Evolutionary conservation across 2,888 invertebrate genomes (phyloP).

Genomic region (Gonocerus acuteangulatus): DNA sequence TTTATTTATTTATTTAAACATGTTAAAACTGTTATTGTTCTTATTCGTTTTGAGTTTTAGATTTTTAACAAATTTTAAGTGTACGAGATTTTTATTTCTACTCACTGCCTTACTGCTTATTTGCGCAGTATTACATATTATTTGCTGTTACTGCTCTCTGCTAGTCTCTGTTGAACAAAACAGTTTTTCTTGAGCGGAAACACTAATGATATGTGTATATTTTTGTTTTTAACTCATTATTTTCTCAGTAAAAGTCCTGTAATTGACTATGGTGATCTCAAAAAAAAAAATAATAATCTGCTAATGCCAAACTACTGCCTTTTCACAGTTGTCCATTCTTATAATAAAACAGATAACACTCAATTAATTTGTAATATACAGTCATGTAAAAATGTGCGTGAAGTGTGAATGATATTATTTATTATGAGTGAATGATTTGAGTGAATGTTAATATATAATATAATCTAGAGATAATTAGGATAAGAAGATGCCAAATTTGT

Average conservation of each 20-base stretch:
- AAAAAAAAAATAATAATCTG: conserved; percentile 5
- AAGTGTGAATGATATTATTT: conserved; percentile 32
- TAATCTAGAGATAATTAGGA: conserved; percentile 5
- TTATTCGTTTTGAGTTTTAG: conserved; percentile 22
- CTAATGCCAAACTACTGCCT: conserved; percentile 4
- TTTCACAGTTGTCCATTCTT: neutral
- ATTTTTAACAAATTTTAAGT: conserved; percentile 16
- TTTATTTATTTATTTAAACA: conserved; percentile 26
- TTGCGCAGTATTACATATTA: conserved; percentile 15
- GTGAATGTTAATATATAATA: neutral
- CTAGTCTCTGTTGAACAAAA: conserved; percentile 20
- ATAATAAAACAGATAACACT: no score
- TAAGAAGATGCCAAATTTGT: conserved; percentile 28
- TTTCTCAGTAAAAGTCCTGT: neutral
- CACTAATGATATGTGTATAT: neutral
- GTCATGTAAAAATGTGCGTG: conserved; percentile 20
- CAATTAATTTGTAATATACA: conserved; percentile 13
- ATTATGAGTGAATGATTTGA: conserved; percentile 31
- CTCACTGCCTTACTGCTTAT: conserved; percentile 21
- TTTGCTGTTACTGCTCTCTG: conserved; percentile 8
- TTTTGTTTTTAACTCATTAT: neutral
- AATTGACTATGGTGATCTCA: conserved; percentile 15
- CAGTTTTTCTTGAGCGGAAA: conserved; percentile 16
- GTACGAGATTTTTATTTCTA: conserved; percentile 9
- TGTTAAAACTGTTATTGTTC: conserved; percentile 26